phyloP scores from a whole-genome alignment of 2,113 vertebrate species.

The Trogon surrucura region DNA sequence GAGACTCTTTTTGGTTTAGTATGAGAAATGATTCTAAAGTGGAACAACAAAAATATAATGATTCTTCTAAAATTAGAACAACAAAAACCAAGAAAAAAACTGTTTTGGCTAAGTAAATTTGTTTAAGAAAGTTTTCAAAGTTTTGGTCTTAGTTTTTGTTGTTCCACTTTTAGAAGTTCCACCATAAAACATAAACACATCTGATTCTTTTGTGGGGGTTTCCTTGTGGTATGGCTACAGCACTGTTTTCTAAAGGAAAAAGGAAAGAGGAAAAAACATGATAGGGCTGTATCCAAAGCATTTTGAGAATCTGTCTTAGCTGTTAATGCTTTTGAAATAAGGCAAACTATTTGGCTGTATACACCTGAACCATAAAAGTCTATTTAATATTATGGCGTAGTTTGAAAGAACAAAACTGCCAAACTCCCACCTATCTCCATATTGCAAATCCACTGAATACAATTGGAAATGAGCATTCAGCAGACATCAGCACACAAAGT shows the following conservation, averaged over 20 bases:
- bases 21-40: neutral
- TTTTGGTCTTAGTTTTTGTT: neutral
- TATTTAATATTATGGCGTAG: neutral
- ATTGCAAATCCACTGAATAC: neutral
- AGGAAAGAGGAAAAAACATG: neutral
- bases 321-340: neutral
- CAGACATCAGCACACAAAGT: neutral
- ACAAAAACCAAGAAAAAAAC: too few species aligned
- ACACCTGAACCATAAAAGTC: neutral
- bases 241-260: neutral
- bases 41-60: too few species aligned
- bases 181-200: neutral
- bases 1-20: neutral
- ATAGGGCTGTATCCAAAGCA: neutral
- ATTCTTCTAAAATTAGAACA: too few species aligned
- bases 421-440: neutral
- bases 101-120: neutral
- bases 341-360: neutral
- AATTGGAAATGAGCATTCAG: neutral
- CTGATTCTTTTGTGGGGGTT: neutral
- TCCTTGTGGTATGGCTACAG: neutral
- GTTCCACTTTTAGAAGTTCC: neutral
- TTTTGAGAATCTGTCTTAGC: neutral
- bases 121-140: neutral
- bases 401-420: neutral